Conservation (phyloP, 2,113 vertebrate genomes). For the Australoheros scitulus region DNA sequence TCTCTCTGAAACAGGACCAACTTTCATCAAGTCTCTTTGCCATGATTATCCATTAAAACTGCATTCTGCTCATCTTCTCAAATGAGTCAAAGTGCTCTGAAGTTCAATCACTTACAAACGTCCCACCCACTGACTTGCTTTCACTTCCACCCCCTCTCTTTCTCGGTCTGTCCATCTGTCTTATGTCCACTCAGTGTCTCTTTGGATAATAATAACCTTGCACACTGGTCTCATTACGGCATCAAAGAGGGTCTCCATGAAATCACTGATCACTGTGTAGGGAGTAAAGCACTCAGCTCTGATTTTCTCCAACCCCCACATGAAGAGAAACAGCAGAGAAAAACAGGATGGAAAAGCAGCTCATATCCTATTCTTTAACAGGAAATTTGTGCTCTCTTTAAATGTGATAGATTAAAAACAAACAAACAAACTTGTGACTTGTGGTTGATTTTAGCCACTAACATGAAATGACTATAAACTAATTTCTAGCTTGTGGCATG, state of each 20-base stretch:
- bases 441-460: neutral
- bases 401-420: constrained; percentile 5
- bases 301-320: constrained; percentile 44
- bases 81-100: constrained; percentile 31
- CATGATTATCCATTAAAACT: constrained; percentile 2
- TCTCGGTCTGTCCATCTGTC: constrained; percentile 45
- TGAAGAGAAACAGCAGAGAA: constrained; percentile 46
- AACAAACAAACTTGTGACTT: neutral
- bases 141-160: constrained; percentile 19
- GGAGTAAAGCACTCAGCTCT: constrained; percentile 55
- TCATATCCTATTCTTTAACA: constrained; percentile 25
- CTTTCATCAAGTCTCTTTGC: neutral
- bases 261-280: constrained; percentile 55
- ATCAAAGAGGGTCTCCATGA: constrained; percentile 62
- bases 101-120: constrained; percentile 36
- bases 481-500: neutral
- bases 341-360: constrained; percentile 16
- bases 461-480: neutral
- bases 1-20: fast-evolving
- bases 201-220: constrained; percentile 62
- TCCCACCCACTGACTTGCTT: constrained; percentile 47
- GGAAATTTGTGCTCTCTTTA: constrained; percentile 20
- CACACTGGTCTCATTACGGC: constrained; percentile 62
- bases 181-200: constrained; percentile 36
- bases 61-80: constrained; percentile 27